Evolutionary conservation across 2,888 invertebrate genomes (phyloP).

Genomic region (Ochlodes sylvanus): DNA sequence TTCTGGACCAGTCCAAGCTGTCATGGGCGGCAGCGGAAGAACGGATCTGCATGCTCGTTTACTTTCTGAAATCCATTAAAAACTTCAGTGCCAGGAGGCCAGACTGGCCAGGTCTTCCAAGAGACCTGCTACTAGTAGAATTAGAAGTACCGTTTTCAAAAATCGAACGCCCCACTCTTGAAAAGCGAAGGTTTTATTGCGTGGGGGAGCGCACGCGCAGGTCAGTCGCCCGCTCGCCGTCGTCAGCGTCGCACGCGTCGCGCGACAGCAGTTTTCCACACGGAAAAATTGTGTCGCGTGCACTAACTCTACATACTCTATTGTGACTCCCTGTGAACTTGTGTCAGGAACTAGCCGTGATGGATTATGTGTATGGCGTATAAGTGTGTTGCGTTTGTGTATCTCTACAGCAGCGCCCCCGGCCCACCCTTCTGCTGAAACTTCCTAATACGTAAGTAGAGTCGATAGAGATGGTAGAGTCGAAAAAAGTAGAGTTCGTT

Average conservation of each 20-base stretch:
- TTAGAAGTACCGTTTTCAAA: conserved; percentile 44
- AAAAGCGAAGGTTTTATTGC: conserved; percentile 76
- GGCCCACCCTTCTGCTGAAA: conserved; percentile 65
- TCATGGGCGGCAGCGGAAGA: too few species aligned
- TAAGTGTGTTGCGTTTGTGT: conserved; percentile 70
- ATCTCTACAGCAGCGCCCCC: conserved; percentile 68
- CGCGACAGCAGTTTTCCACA: conserved; percentile 77
- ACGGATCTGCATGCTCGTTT: too few species aligned
- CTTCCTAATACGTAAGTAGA: conserved; percentile 53
- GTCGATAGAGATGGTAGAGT: conserved; percentile 15
- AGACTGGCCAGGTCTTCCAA: too few species aligned
- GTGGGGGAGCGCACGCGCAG: conserved; percentile 60
- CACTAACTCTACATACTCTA: conserved; percentile 35
- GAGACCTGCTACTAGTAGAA: neutral
- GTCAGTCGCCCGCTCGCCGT: conserved; percentile 75
- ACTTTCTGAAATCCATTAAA: too few species aligned
- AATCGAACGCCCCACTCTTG: conserved; percentile 68
- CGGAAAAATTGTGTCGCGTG: conserved; percentile 82
- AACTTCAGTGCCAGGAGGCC: too few species aligned
- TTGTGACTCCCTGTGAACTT: conserved; percentile 41
- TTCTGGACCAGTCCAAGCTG: too few species aligned
- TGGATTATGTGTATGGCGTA: conserved; percentile 80
- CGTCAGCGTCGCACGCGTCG: conserved; percentile 70
- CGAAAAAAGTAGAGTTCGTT: conserved; percentile 2
- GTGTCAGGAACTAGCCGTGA: conserved; percentile 51